These are phyloP conservation scores for Apamea crenata DNA, from an alignment of 2,888 invertebrate genomes.

Conservation along the genomic window DNA sequence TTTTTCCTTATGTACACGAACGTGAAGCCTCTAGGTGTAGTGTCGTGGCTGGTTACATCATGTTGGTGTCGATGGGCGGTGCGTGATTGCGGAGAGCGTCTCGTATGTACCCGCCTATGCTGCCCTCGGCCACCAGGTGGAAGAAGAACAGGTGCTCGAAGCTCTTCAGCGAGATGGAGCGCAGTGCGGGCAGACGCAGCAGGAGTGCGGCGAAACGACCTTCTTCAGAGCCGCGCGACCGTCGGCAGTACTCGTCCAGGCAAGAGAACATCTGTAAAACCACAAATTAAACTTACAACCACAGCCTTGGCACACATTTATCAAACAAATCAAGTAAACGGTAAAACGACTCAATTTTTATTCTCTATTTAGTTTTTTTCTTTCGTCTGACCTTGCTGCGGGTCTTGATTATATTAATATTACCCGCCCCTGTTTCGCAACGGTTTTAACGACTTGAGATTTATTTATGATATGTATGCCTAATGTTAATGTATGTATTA, in stretches of 20 bases:
- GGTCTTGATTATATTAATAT: neutral
- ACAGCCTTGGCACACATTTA: neutral
- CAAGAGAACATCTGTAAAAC: slow-evolving; percentile 94
- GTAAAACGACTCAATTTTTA: neutral
- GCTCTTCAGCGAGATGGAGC: slow-evolving; percentile 98
- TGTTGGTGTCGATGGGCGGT: slow-evolving; percentile 84
- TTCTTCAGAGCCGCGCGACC: slow-evolving; percentile 96
- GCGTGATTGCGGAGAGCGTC: slow-evolving; percentile 94
- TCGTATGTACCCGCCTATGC: slow-evolving; percentile 95
- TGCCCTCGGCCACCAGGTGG: slow-evolving; percentile 96
- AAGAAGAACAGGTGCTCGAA: slow-evolving; percentile 98
- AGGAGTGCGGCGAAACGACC: slow-evolving; percentile 98
- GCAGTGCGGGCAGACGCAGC: slow-evolving; percentile 96
- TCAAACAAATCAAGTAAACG: neutral
- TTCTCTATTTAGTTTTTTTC: neutral
- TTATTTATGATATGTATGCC: neutral
- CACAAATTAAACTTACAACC: neutral
- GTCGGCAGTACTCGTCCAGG: slow-evolving; percentile 98
- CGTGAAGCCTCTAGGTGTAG: slow-evolving; percentile 25
- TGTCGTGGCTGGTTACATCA: slow-evolving; percentile 71
- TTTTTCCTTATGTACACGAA: slow-evolving; percentile 9
- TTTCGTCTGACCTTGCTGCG: neutral
- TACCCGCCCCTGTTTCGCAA: neutral
- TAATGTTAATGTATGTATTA: neutral
- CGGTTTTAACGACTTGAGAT: neutral